Percentiles rank a stretch among this genome's conserved stretches.
Conservation (phyloP, 53 echinoderm and acorn worm species). For the Apostichopus leukothele region DNA sequence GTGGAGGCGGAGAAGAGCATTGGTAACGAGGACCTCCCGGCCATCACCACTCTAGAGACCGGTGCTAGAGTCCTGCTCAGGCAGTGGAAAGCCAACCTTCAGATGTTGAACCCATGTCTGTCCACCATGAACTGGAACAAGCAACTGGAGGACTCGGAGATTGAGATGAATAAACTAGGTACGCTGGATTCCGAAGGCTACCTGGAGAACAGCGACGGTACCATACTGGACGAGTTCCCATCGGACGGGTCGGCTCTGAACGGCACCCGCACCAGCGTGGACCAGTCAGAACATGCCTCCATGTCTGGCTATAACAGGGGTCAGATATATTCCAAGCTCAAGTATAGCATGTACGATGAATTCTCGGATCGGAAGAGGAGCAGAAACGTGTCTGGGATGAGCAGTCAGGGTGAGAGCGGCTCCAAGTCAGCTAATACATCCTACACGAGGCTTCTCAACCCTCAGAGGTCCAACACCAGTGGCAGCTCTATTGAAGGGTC, state of each 20-base stretch:
- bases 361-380: constrained; percentile 64
- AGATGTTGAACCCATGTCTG: constrained; percentile 27
- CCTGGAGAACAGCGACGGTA: neutral
- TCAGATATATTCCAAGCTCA: constrained; percentile 20
- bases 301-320: constrained; percentile 15
- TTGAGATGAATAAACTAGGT: neutral
- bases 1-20: constrained; percentile 81
- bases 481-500: constrained; percentile 31
- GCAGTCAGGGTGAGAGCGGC: constrained; percentile 37
- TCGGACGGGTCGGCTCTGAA: constrained; percentile 37
- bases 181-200: constrained; percentile 17
- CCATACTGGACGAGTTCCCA: constrained; percentile 21
- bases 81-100: constrained; percentile 87
- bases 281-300: neutral
- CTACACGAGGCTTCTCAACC: constrained; percentile 18
- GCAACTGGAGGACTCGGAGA: neutral
- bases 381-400: constrained; percentile 38
- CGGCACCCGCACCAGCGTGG: neutral
- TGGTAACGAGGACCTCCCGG: constrained; percentile 72
- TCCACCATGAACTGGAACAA: constrained; percentile 48
- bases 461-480: constrained; percentile 8
- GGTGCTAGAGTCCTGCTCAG: constrained; percentile 84
- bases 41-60: constrained; percentile 73
- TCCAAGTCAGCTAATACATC: constrained; percentile 31
- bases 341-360: constrained; percentile 85